phyloP scores from a whole-genome alignment of 2,113 vertebrate species.

The Cnemophilus loriae region DNA sequence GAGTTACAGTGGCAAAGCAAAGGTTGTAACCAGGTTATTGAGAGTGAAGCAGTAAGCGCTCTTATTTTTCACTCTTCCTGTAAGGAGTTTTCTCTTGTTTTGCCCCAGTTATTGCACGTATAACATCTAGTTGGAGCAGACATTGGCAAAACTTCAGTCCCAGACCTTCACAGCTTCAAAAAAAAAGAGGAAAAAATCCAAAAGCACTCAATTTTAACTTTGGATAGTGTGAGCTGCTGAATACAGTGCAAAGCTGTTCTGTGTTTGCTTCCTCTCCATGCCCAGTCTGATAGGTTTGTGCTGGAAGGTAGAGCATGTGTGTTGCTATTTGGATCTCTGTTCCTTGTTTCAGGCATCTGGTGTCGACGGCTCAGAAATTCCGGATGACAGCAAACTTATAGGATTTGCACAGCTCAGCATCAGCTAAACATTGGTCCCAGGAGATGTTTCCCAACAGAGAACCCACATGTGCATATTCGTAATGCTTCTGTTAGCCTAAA shows the following conservation, averaged over 20 bases:
- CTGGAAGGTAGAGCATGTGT: not conserved
- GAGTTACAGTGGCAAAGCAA: not conserved
- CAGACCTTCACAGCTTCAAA: not conserved
- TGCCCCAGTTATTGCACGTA: not conserved
- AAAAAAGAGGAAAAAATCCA: not conserved
- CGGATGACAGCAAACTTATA: slow-evolving; percentile 94
- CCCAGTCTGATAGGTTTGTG: accelerated
- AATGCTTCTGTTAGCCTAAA: slow-evolving; percentile 84
- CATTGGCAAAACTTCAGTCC: not conserved
- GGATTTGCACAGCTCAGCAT: slow-evolving; percentile 99
- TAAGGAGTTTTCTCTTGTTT: not conserved
- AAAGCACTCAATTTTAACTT: not conserved
- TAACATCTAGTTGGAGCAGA: not conserved
- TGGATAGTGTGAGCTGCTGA: not conserved
- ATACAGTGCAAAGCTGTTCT: not conserved
- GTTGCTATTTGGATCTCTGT: slow-evolving; percentile 10
- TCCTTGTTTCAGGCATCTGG: slow-evolving; percentile 86
- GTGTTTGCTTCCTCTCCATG: not conserved
- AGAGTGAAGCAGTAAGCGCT: not conserved
- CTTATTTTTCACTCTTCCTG: not conserved
- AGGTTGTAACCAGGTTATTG: not conserved
- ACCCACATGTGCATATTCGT: slow-evolving; percentile 74
- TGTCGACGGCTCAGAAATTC: slow-evolving; percentile 90
- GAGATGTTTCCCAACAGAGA: slow-evolving; percentile 60
- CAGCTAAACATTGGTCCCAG: slow-evolving; percentile 81